These are phyloP conservation scores for Cherax quadricarinatus DNA, from an alignment of 1,140 invertebrate genomes.

Conservation along the genomic window DNA sequence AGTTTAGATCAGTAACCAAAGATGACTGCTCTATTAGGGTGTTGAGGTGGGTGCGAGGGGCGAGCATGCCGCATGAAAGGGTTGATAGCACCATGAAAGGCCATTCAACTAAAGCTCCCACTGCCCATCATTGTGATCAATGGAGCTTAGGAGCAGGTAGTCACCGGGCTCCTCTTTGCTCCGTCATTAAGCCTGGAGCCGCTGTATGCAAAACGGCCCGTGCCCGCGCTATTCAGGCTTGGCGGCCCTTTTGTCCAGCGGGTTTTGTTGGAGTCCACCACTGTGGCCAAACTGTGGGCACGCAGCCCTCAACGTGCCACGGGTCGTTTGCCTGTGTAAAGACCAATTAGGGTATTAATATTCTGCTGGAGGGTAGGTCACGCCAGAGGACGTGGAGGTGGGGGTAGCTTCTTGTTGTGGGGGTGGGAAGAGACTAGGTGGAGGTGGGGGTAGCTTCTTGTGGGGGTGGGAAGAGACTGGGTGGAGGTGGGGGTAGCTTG, in stretches of 20 bases:
- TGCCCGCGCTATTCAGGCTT: slow-evolving; percentile 35
- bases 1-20: neutral
- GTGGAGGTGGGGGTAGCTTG: neutral
- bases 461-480: neutral
- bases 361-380: slow-evolving; percentile 10
- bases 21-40: neutral
- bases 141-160: slow-evolving; percentile 33
- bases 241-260: slow-evolving; percentile 40
- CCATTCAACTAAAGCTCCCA: neutral
- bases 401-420: neutral
- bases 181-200: slow-evolving; percentile 38
- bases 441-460: neutral
- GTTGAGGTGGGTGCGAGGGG: neutral
- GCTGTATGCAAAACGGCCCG: slow-evolving; percentile 56
- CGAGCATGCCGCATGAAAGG: neutral
- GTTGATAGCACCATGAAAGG: slow-evolving; percentile 6
- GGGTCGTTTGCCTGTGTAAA: slow-evolving; percentile 54
- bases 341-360: slow-evolving; percentile 64
- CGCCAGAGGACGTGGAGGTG: neutral
- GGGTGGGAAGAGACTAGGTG: neutral
- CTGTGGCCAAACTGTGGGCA: slow-evolving; percentile 36
- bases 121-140: slow-evolving; percentile 16
- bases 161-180: slow-evolving; percentile 28
- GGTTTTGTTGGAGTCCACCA: slow-evolving; percentile 15
- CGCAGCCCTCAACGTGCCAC: neutral